phyloP scores from a whole-genome alignment of 2,888 invertebrate genomes.

The Pristionchus mayeri region DNA sequence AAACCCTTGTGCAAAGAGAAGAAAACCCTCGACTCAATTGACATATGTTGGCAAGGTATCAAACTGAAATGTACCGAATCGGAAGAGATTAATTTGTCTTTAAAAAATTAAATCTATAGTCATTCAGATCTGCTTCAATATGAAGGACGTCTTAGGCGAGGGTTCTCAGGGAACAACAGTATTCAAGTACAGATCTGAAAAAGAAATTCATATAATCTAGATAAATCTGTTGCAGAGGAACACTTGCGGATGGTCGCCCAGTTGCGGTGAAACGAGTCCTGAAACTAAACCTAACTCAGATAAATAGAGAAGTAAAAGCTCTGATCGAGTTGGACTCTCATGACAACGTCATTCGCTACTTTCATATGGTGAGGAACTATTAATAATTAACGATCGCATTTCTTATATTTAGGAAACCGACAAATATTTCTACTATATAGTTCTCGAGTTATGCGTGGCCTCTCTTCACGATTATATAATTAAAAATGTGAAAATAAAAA shows the following conservation, averaged over 20 bases:
- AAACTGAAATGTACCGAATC: no score
- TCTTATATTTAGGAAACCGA: conserved; percentile 84
- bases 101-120: neutral
- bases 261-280: conserved; percentile 96
- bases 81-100: neutral
- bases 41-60: conserved; percentile 17
- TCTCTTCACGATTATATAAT: conserved; percentile 92
- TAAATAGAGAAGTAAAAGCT: conserved; percentile 91
- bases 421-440: conserved; percentile 94
- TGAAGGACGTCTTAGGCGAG: conserved; percentile 89
- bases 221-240: conserved; percentile 82
- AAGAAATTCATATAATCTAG: neutral
- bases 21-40: neutral
- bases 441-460: conserved; percentile 92
- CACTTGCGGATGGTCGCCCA: conserved; percentile 91
- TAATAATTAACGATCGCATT: neutral
- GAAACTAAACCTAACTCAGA: conserved; percentile 94
- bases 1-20: neutral
- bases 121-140: conserved; percentile 86
- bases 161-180: conserved; percentile 99
- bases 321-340: conserved; percentile 95
- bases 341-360: conserved; percentile 86
- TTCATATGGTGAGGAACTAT: conserved; percentile 77
- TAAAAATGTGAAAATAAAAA: conserved; percentile 52
- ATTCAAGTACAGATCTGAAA: conserved; percentile 86